These are phyloP conservation scores for Globia sparganii DNA, from an alignment of 2,888 invertebrate genomes.

Conservation along the genomic window DNA sequence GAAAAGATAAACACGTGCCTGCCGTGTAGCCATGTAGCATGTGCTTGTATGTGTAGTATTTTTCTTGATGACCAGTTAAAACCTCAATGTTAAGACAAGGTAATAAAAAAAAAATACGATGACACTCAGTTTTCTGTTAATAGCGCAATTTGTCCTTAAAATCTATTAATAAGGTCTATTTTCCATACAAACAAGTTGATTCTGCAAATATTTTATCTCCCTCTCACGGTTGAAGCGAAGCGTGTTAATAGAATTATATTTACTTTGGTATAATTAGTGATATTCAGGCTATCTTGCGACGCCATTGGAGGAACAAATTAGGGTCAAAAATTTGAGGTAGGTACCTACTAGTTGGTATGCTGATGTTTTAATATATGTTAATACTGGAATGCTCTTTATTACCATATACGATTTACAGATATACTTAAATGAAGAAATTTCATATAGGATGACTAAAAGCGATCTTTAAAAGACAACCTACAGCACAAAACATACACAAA, in stretches of 20 bases:
- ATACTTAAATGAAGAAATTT: too few species aligned
- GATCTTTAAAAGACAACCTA: too few species aligned
- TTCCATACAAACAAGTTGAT: conserved; percentile 42
- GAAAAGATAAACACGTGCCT: conserved; percentile 5
- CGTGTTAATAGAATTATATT: conserved; percentile 45
- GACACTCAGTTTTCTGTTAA: conserved; percentile 35
- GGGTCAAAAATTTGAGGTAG: background rate
- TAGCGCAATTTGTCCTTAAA: conserved; percentile 42
- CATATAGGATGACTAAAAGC: too few species aligned
- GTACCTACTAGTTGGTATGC: too few species aligned
- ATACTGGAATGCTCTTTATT: background rate
- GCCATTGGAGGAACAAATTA: conserved; percentile 8
- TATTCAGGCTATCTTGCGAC: conserved; percentile 39
- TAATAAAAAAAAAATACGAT: conserved; percentile 33
- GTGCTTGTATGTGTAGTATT: too few species aligned
- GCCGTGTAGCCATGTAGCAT: too few species aligned
- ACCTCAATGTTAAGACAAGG: conserved; percentile 12
- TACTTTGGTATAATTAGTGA: conserved; percentile 46
- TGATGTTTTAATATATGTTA: background rate
- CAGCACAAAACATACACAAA: too few species aligned
- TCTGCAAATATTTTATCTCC: conserved; percentile 52
- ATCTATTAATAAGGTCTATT: conserved; percentile 45
- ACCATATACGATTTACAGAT: background rate
- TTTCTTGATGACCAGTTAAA: conserved; percentile 40
- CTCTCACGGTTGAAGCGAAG: conserved; percentile 37